phyloP scores from a whole-genome alignment of 2,888 invertebrate species.

The Amorpha juglandis region DNA sequence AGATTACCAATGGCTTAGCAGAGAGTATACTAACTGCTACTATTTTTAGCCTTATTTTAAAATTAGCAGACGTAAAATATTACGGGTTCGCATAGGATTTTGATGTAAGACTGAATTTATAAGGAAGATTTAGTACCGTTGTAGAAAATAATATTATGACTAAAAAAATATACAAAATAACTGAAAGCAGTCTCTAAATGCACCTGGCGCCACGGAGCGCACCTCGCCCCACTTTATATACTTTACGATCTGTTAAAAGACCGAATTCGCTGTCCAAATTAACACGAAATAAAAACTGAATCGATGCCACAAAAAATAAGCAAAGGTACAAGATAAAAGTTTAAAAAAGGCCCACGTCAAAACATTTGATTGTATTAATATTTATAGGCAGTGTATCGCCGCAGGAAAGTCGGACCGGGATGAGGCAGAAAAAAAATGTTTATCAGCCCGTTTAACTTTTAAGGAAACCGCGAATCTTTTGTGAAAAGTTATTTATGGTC shows the following conservation, averaged over 20 bases:
- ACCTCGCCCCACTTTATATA: slow-evolving; percentile 54
- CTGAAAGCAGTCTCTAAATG: slow-evolving; percentile 48
- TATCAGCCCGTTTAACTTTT: slow-evolving; percentile 83
- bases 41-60: slow-evolving; percentile 6
- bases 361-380: slow-evolving; percentile 85
- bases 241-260: slow-evolving; percentile 86
- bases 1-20: slow-evolving; percentile 1
- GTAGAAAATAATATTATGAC: slow-evolving; percentile 34
- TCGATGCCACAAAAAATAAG: slow-evolving; percentile 79
- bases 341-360: slow-evolving; percentile 84
- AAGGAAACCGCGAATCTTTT: slow-evolving; percentile 83
- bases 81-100: too few relatives aligned
- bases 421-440: slow-evolving; percentile 72
- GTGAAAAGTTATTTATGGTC: slow-evolving; percentile 81
- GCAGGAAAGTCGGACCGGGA: slow-evolving; percentile 73
- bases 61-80: not conserved
- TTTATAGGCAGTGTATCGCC: slow-evolving; percentile 80
- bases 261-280: slow-evolving; percentile 83
- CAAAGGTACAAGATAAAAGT: slow-evolving; percentile 81
- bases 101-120: not conserved
- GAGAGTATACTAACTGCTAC: not conserved
- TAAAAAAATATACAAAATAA: slow-evolving; percentile 41
- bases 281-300: slow-evolving; percentile 83
- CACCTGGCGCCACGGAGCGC: slow-evolving; percentile 40
- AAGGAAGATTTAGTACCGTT: slow-evolving; percentile 11